Base-by-base conservation (phyloP, 2,113 vertebrate species). In the Dromaius novaehollandiae region DNA sequence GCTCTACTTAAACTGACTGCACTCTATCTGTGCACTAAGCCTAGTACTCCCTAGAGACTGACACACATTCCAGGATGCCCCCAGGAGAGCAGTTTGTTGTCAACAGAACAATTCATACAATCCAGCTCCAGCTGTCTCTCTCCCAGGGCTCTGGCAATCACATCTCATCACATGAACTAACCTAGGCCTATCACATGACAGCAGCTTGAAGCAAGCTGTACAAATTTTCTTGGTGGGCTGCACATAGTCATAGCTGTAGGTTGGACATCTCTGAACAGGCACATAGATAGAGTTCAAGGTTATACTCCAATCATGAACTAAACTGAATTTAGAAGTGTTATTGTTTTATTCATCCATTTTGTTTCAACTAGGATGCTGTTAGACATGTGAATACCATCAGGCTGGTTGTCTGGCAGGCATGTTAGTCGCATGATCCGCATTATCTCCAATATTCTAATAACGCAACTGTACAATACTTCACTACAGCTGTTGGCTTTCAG, bases 161-260 rank as follows among this genome's bases (percentile, higher is more conserved):
- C 5, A 44, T 61, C 28, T 26, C 2, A 0, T 61, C 28, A 32
- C 2, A 0, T 36, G 13, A 63, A 15, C n/a, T 64, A 40, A 56
- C 8, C 4, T 8, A 55, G 25, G 7, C 55, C 21, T 50, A 42
- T 2, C 28, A 63, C 26, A 28, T 1, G 3, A 76, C 2, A 32
- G 36, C 50, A 82, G 64, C 64, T 38, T 60, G 32, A 64, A 82
- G 32, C 50, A 69, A 55, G 17, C 38, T 42, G 6, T 34, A 20
- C 2, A 4, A 22, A 2, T 71, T 17, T 10, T 40, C 58, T 48
- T 50, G 17, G 36, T 19, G 42, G 30, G 55, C 69, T 81, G 75
- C n/a, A 76, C 2, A 18, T 38, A 18, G 38, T 25, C 26, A 28
- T 5, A 44, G 56, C 24, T 64, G 56, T 30, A 44, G 28, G 46